phyloP scores from a whole-genome alignment of 2,888 invertebrate genomes.

The Drosophila gaucha region DNA sequence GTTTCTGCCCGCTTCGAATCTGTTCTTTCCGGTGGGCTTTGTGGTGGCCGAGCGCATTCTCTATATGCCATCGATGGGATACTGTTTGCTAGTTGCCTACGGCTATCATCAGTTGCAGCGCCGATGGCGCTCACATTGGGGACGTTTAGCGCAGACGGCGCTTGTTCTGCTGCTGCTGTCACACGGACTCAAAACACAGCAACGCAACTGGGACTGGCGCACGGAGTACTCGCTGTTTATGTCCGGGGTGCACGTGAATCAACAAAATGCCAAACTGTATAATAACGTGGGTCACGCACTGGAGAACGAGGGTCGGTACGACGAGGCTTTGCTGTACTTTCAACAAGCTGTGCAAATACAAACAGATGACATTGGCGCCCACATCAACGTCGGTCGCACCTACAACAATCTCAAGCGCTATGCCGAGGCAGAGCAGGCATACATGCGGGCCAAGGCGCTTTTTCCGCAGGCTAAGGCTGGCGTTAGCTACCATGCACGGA shows the following conservation, averaged over 20 bases:
- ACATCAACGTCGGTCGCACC: constrained; percentile 98
- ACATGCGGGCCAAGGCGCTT: constrained; percentile 94
- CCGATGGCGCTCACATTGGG: constrained; percentile 12
- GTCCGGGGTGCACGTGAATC: constrained; percentile 93
- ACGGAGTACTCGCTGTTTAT: constrained; percentile 97
- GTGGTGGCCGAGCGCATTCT: constrained; percentile 97
- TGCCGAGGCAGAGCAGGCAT: constrained; percentile 96
- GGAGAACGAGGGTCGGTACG: constrained; percentile 89
- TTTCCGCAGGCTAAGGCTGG: constrained; percentile 96
- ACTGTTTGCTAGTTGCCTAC: constrained; percentile 95
- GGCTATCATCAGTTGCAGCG: constrained; percentile 89
- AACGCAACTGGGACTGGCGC: constrained; percentile 96
- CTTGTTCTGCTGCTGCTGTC: constrained; percentile 89
- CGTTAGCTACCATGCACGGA: constrained; percentile 96
- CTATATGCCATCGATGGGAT: constrained; percentile 99
- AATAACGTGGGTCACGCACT: constrained; percentile 99
- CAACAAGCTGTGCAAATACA: constrained; percentile 96
- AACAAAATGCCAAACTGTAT: constrained; percentile 96
- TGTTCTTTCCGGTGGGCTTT: constrained; percentile 99
- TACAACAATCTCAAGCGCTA: constrained; percentile 95
- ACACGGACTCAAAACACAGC: constrained; percentile 94
- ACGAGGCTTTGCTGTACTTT: constrained; percentile 95
- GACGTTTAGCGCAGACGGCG: constrained; percentile 44
- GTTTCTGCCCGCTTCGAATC: constrained; percentile 97
- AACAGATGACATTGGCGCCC: constrained; percentile 97